A percentile compares a stretch with the other conserved stretches of the same genome.
These are phyloP conservation scores for Neoaliturus tenellus DNA, from an alignment of 2,888 invertebrate species.

Conservation along the genomic window DNA sequence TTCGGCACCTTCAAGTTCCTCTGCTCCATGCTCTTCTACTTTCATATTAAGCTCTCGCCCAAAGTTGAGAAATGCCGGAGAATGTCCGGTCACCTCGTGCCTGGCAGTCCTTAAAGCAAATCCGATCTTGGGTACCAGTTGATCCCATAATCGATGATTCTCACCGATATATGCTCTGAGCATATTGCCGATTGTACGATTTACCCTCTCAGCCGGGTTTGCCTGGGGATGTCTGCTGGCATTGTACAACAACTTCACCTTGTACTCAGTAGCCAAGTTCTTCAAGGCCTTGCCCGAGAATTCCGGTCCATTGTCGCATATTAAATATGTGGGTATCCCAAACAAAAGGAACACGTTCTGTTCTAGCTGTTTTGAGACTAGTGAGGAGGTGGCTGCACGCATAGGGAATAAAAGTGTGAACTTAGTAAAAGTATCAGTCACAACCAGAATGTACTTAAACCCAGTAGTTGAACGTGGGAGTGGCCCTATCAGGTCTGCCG, in stretches of 20 bases:
- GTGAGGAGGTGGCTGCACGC: conserved; percentile 62
- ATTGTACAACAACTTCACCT: conserved; percentile 63
- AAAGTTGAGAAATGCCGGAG: conserved; percentile 63
- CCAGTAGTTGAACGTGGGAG: conserved; percentile 66
- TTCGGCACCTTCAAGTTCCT: neutral
- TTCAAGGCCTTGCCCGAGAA: neutral
- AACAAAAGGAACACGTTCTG: conserved; percentile 36
- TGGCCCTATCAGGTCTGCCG: conserved; percentile 68
- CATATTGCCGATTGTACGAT: conserved; percentile 69
- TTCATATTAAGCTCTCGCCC: conserved; percentile 6
- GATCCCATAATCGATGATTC: conserved; percentile 67
- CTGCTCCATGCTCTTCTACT: no score
- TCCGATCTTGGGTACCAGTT: conserved; percentile 59
- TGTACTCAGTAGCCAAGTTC: conserved; percentile 2
- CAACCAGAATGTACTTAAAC: conserved; percentile 65
- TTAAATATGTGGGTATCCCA: conserved; percentile 36
- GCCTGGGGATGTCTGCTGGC: conserved; percentile 68
- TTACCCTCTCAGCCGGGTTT: conserved; percentile 69
- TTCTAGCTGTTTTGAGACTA: conserved; percentile 24
- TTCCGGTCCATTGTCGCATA: conserved; percentile 42
- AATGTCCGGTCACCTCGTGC: conserved; percentile 62
- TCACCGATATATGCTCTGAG: conserved; percentile 66
- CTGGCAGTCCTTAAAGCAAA: conserved; percentile 64
- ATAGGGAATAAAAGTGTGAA: conserved; percentile 64
- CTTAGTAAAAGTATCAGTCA: conserved; percentile 67